Percentiles rank a stretch among this genome's conserved stretches.
Conservation (phyloP, 2,797 vertebrate genomes). For the Chaunax sp. region DNA sequence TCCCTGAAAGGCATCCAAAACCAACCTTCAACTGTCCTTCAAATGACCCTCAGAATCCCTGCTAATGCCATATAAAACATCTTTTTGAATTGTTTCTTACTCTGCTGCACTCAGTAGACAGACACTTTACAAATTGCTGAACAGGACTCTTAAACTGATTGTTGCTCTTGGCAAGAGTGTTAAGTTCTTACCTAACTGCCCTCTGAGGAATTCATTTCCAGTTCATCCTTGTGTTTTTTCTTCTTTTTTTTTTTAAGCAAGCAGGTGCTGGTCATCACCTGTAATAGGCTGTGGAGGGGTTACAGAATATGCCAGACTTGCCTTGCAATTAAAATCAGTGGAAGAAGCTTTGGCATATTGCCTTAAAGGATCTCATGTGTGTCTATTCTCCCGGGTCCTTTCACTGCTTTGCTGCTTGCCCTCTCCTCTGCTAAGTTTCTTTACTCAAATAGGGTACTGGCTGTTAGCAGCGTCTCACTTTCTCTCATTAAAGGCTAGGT, state of each 20-base stretch:
- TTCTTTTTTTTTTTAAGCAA: slow-evolving; percentile 37
- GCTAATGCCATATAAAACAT: slow-evolving; percentile 30
- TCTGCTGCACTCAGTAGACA: neutral
- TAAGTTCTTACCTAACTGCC: slow-evolving; percentile 71
- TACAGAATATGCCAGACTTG: slow-evolving; percentile 76
- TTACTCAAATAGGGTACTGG: slow-evolving; percentile 73
- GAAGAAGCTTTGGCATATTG: slow-evolving; percentile 66
- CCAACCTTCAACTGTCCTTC: slow-evolving; percentile 49
- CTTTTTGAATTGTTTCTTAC: slow-evolving; percentile 36
- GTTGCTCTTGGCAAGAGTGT: slow-evolving; percentile 59
- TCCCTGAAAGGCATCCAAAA: slow-evolving; percentile 53
- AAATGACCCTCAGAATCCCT: slow-evolving; percentile 46
- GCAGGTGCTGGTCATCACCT: slow-evolving; percentile 81
- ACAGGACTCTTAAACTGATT: slow-evolving; percentile 50
- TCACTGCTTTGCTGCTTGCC: slow-evolving; percentile 73
- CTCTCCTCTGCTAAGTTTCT: slow-evolving; percentile 67
- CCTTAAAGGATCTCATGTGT: slow-evolving; percentile 79
- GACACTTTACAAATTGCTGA: slow-evolving; percentile 41
- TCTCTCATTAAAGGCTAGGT: slow-evolving; percentile 79
- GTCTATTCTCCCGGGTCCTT: slow-evolving; percentile 73
- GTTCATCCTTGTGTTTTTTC: slow-evolving; percentile 39
- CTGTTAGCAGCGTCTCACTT: slow-evolving; percentile 77
- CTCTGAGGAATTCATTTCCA: slow-evolving; percentile 71
- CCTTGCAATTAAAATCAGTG: slow-evolving; percentile 79
- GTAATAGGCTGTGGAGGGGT: slow-evolving; percentile 79